phyloP scores from a whole-genome alignment of 2,888 invertebrate genomes.

The Cheilosia vulpina region DNA sequence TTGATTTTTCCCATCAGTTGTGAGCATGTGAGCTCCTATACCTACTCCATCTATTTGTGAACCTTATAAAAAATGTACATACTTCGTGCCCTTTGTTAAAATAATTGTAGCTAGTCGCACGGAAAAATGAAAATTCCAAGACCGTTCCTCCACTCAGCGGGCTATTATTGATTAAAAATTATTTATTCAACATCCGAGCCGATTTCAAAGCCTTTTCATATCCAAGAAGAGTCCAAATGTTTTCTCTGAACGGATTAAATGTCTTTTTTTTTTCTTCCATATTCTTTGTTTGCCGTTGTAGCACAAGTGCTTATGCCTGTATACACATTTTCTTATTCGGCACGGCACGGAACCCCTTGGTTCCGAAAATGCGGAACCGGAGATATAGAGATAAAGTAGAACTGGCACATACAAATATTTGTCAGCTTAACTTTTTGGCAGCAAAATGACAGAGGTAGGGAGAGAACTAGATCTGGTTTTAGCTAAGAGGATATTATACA shows the following conservation, averaged over 20 bases:
- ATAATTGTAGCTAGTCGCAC: too few relatives aligned
- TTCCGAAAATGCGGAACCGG: neutral
- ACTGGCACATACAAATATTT: constrained; percentile 68
- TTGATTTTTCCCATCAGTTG: neutral
- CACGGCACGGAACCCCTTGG: neutral
- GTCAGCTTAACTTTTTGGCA: constrained; percentile 54
- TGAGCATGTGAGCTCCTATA: neutral
- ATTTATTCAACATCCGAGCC: constrained; percentile 55
- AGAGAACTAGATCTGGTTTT: constrained; percentile 22
- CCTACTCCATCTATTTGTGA: neutral
- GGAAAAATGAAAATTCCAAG: neutral
- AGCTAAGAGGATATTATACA: constrained; percentile 35
- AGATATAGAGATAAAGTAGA: constrained; percentile 32
- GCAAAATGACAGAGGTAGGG: neutral
- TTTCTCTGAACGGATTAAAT: constrained; percentile 50
- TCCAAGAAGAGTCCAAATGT: constrained; percentile 14
- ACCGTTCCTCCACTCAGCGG: neutral
- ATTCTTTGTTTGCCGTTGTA: constrained; percentile 1
- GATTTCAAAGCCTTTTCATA: neutral
- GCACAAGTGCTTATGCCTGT: neutral
- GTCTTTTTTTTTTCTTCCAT: neutral
- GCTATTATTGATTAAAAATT: constrained; percentile 55
- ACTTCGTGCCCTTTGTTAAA: constrained; percentile 24
- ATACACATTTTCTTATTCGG: constrained; percentile 14
- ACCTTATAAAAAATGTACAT: constrained; percentile 39